These are phyloP conservation scores for Trichechus manatus DNA, from an alignment of 2,113 vertebrate species.

Conservation along the genomic window DNA sequence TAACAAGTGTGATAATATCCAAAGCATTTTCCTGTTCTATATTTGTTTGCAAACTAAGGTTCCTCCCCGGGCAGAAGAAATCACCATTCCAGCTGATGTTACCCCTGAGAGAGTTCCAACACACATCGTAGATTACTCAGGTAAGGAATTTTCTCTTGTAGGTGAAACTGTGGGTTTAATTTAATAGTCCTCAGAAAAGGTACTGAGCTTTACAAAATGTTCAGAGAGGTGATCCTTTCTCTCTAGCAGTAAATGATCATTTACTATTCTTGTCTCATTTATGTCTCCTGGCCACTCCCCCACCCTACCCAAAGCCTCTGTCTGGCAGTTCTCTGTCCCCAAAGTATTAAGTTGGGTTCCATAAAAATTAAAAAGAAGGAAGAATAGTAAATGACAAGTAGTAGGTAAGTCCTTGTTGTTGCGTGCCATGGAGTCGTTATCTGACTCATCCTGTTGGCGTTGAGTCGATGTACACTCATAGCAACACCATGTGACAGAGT, in stretches of 20 bases:
- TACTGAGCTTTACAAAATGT: slow-evolving; percentile 29
- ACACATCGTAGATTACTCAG: slow-evolving; percentile 99
- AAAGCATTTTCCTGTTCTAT: slow-evolving; percentile 58
- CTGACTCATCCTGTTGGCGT: background rate
- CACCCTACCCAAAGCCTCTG: background rate
- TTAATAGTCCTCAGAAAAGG: background rate
- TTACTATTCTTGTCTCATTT: background rate
- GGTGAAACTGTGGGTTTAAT: background rate
- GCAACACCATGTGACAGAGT: background rate
- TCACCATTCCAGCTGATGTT: slow-evolving; percentile 98
- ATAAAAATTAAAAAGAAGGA: slow-evolving; percentile 33
- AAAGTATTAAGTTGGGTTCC: background rate
- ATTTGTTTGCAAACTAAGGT: slow-evolving; percentile 90
- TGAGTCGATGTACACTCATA: background rate
- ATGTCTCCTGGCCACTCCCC: background rate
- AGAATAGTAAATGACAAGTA: background rate
- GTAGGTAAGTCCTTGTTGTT: background rate
- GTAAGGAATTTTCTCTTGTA: slow-evolving; percentile 82
- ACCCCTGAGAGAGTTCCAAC: slow-evolving; percentile 99
- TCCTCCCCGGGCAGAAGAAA: slow-evolving; percentile 97
- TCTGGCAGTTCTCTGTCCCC: background rate
- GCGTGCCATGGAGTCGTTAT: background rate
- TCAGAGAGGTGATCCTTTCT: background rate
- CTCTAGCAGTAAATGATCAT: background rate
- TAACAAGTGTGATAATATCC: slow-evolving; percentile 46